phyloP scores from a whole-genome alignment of 1,140 invertebrate genomes.

The Drusus annulatus region DNA sequence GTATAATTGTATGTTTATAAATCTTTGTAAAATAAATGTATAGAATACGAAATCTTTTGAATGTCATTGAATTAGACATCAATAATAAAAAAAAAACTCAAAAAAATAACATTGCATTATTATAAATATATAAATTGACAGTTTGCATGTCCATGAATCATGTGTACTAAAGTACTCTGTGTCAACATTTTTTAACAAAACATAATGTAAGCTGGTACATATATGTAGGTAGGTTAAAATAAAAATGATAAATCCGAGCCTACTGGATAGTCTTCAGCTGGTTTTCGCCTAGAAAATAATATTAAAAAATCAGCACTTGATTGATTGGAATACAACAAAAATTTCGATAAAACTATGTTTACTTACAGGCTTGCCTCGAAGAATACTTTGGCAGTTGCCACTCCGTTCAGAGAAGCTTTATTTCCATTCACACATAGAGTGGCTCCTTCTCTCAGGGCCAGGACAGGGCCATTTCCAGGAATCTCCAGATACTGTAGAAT shows the following conservation, averaged over 20 bases:
- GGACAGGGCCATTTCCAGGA: slow-evolving; percentile 72
- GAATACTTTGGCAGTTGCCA: slow-evolving; percentile 77
- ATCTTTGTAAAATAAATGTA: slow-evolving; percentile 9
- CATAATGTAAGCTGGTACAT: background rate
- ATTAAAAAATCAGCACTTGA: slow-evolving; percentile 2
- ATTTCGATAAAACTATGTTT: too few species aligned
- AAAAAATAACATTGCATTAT: background rate
- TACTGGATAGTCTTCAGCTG: slow-evolving; percentile 70
- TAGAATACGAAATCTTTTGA: background rate
- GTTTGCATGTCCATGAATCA: background rate
- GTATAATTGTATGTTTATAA: background rate
- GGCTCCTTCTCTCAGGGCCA: slow-evolving; percentile 82
- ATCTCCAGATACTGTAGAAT: slow-evolving; percentile 79
- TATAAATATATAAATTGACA: too few species aligned
- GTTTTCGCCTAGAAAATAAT: slow-evolving; percentile 69
- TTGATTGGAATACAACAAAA: too few species aligned
- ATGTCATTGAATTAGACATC: background rate
- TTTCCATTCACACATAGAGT: slow-evolving; percentile 77
- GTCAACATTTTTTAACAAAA: too few species aligned
- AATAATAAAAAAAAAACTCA: background rate
- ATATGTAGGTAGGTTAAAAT: slow-evolving; percentile 49
- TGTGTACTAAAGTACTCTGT: too few species aligned
- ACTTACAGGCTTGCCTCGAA: background rate
- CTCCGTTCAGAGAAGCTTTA: slow-evolving; percentile 74
- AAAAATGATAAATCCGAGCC: slow-evolving; percentile 77